Base-by-base conservation (phyloP, 2,797 vertebrate genomes). In the Arremon aurantiirostris region DNA sequence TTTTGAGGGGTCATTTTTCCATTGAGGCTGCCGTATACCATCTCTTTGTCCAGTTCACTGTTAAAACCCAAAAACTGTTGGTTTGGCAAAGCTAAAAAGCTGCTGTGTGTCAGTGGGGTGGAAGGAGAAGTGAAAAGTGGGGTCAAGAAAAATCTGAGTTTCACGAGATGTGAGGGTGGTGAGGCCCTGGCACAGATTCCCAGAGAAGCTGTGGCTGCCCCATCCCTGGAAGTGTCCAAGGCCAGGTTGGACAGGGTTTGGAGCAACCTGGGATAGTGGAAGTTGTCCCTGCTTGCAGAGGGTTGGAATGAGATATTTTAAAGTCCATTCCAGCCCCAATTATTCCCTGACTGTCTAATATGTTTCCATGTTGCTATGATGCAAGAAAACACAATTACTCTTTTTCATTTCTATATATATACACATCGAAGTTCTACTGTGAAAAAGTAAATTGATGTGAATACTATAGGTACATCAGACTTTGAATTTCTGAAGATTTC, bases 161-260 rank as follows among this genome's bases (percentile, higher is more conserved):
- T 78, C 61, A 64, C 22, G 75, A 44, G 41, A 27, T 26, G 2
- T 30, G 57, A 22, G 2, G 26, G 3, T 32, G 50, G 24, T 2
- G 24, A 35, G 14, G 6, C 7, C 1, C 6, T 66, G 35, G 56
- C 5, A 50, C 5, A 44, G 26, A 12, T 50, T 5, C 21, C 11
- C 46, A 47, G 26, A 32, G 12, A 12, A 71, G 5, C 2, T 77
- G 65, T 17, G n/a, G 34, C 3, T 46, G 12, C 2, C 11, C 18
- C 44, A 65, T 14, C 34, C 39, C 19, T 65, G 46, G 49, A 17
- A 35, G 9, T 28, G 65, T 20, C 0, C 30, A 46, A 41, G 26
- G 11, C 4, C 11, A 12, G 26, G 6, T 0, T 65, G 46, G 39
- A 35, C 0, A 0, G 13, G 6, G 5, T 7, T 65, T 59, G 27